A percentile compares a stretch with the other conserved stretches of the same genome.
phyloP scores from a whole-genome alignment of 1,140 invertebrate species.

The Sarcophaga peregrina region DNA sequence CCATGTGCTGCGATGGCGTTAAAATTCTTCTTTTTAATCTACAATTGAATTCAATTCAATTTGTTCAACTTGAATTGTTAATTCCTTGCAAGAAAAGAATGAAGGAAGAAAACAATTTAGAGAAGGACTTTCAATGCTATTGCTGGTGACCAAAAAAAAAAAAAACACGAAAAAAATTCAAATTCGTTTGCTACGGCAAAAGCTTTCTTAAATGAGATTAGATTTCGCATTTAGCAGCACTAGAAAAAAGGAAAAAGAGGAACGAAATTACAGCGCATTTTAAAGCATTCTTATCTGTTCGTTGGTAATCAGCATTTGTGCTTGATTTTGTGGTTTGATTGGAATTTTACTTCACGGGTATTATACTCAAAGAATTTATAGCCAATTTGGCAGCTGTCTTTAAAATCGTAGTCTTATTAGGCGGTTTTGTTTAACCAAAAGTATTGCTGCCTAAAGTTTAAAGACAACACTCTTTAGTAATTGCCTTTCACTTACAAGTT shows the following conservation, averaged over 20 bases:
- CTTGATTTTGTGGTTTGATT: conserved; percentile 12
- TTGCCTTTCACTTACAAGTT: not conserved
- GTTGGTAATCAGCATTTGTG: not conserved
- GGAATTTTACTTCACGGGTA: not conserved
- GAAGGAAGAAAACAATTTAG: not conserved
- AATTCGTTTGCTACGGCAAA: not conserved
- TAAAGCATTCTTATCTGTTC: not conserved
- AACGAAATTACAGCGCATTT: not conserved
- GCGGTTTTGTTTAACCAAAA: not conserved
- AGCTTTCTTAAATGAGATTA: not conserved
- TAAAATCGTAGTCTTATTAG: not conserved
- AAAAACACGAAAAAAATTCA: not conserved
- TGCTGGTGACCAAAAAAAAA: not conserved
- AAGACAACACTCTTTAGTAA: not conserved
- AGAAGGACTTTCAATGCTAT: not conserved
- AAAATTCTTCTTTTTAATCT: conserved; percentile 53
- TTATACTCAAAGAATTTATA: conserved; percentile 32
- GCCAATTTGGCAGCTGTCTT: conserved; percentile 37
- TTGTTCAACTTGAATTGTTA: conserved; percentile 65
- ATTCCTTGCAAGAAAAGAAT: conserved; percentile 42
- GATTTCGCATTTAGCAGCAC: not conserved
- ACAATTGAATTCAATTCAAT: conserved; percentile 66
- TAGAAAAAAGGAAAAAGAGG: not conserved
- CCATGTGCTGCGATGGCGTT: conserved; percentile 52
- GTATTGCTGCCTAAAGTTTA: no score